Conservation (phyloP, 2,113 vertebrate genomes). For the Brachyhypopomus occidentalis region DNA sequence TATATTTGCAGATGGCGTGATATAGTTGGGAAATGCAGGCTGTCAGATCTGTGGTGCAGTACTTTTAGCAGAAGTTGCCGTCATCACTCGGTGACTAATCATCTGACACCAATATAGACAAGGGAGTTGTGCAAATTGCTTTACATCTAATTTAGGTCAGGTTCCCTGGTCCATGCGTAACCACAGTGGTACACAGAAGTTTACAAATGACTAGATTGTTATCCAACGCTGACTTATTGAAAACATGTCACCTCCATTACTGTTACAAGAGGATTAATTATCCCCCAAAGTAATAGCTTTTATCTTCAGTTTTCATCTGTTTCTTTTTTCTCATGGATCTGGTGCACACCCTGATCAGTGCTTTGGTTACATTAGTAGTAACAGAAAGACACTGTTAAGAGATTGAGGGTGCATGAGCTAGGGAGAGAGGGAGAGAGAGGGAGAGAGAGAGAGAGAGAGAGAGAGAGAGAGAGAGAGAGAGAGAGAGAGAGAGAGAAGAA, state of each 20-base stretch:
- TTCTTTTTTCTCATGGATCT: neutral
- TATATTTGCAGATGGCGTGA: neutral
- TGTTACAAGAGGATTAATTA: neutral
- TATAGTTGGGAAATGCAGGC: neutral
- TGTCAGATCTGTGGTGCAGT: neutral
- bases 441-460: neutral
- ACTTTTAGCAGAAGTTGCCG: conserved; percentile 4
- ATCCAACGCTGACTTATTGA: neutral
- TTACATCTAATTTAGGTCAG: neutral
- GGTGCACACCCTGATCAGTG: neutral
- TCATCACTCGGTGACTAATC: neutral
- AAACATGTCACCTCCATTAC: neutral
- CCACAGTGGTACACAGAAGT: neutral
- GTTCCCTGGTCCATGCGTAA: neutral
- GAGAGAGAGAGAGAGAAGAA: neutral
- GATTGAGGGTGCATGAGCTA: neutral
- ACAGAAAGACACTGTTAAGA: neutral
- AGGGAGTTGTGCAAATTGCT: neutral
- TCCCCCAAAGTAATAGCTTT: conserved; percentile 1
- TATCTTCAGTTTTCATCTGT: neutral
- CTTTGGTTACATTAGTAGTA: conserved; percentile 21
- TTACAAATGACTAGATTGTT: conserved; percentile 1
- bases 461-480: conserved; percentile 1
- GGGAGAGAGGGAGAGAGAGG: neutral
- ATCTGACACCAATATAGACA: conserved; percentile 1